Base-by-base conservation (phyloP, 2,113 vertebrate genomes). In the Cyprinodon tularosa region DNA sequence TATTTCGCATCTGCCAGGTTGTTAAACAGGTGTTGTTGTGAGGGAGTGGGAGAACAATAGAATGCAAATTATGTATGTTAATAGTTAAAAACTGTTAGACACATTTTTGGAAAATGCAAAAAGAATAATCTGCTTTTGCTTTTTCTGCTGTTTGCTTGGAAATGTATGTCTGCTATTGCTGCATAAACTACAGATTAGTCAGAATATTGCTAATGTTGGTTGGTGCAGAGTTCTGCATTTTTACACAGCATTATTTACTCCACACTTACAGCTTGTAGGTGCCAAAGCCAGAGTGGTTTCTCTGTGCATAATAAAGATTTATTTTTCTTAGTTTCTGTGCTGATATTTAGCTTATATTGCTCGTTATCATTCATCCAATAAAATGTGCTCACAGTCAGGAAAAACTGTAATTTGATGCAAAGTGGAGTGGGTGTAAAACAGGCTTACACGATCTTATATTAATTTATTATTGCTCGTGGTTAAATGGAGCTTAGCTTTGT, bases 401-500 rank as follows among this genome's bases (percentile, higher is more conserved):
- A 82, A 84, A 87, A 83, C 86, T 66, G 59, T 91, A 84, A 90
- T 91, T 88, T 76, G 68, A 86, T 60, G 88, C 70, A 86, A 86
- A 89, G 86, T 74, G 84, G 77, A 85, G 85, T 82, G 42, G 64
- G 47, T 66, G 64, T 44, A 66, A 66, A 45, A 45, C 69, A 22
- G 61, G 88, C 89, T 86, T 86, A 88, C 92, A 90, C 92, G 92
- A 90, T 84, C 84, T 22, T 93, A 92, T 91, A 89, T 93, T 91
- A 91, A 93, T 88, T 88, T 87, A 93, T 94, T 93, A 93, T 90
- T 85, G 88, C 76, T 67, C 29, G 83, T 84, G 84, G 90, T 93
- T 95, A 94, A 95, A 94, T 94, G 93, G 93, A 84, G 92, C 82
- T 90, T 91, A 85, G 85, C 90, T 88, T 88, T 89, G 78, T 82